A percentile compares a stretch with the other conserved stretches of the same genome.
phyloP scores from a whole-genome alignment of 2,113 vertebrate genomes.

The Notarius quadriscutis region DNA sequence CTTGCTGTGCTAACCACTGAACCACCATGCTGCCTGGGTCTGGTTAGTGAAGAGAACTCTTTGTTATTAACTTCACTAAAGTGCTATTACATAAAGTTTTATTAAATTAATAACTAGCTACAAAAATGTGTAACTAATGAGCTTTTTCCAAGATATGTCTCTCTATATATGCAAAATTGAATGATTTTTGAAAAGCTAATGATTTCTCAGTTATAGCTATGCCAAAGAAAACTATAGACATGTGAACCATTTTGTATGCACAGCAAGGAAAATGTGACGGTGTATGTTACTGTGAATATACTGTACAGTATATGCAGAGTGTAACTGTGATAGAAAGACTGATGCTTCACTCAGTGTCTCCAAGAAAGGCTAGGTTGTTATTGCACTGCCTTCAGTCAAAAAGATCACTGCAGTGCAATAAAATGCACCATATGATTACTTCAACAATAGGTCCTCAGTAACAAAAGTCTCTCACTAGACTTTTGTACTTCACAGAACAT shows the following conservation, averaged over 20 bases:
- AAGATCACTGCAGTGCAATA: not conserved
- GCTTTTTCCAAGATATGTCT: not conserved
- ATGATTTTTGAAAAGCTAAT: not conserved
- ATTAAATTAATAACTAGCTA: no score
- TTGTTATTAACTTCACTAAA: not conserved
- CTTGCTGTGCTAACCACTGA: no score
- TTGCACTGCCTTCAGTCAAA: constrained; percentile 24
- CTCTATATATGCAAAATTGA: not conserved
- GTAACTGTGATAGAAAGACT: not conserved
- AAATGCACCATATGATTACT: constrained; percentile 18
- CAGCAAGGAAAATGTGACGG: not conserved
- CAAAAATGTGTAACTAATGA: no score
- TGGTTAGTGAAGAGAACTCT: not conserved
- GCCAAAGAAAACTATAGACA: not conserved
- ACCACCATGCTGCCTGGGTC: no score
- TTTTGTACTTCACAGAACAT: not conserved
- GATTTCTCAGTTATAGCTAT: not conserved
- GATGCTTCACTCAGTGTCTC: constrained; percentile 22
- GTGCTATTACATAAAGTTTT: not conserved
- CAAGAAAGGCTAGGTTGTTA: constrained; percentile 5
- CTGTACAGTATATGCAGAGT: not conserved
- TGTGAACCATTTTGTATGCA: not conserved
- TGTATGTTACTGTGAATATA: not conserved
- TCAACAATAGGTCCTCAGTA: constrained; percentile 5
- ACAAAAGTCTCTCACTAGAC: not conserved